Percentiles rank a stretch among this genome's conserved stretches.
Evolutionary conservation across 2,888 invertebrate genomes (phyloP).

Genomic region (Trachelus tabidus): DNA sequence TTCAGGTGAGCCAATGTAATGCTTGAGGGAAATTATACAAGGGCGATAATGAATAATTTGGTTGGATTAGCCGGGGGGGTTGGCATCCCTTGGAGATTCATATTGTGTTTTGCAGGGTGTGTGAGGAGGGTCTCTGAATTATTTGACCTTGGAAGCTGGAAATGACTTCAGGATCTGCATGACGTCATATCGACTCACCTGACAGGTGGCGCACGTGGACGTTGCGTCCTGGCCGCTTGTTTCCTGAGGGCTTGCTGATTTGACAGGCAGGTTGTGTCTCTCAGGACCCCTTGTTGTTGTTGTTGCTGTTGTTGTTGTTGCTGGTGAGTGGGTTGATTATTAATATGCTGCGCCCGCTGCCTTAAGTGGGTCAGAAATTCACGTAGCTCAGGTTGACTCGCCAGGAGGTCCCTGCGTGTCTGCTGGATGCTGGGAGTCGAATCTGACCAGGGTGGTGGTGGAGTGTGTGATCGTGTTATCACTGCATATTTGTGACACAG

Average conservation of each 20-base stretch:
- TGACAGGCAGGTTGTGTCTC: conserved; percentile 42
- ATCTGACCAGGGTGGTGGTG: conserved; percentile 63
- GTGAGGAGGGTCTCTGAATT: not conserved
- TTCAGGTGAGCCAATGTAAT: not conserved
- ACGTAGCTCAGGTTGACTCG: conserved; percentile 53
- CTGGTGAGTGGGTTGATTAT: conserved; percentile 39
- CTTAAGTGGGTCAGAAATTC: conserved; percentile 54
- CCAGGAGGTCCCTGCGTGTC: conserved; percentile 49
- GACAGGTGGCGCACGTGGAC: conserved; percentile 56
- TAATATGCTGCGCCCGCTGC: conserved; percentile 36
- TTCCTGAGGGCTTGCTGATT: conserved; percentile 51
- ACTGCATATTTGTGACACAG: conserved; percentile 56
- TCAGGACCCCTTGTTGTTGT: conserved; percentile 32
- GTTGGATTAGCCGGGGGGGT: not conserved
- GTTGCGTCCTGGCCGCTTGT: conserved; percentile 49
- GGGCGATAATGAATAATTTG: not conserved
- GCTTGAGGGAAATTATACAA: not conserved
- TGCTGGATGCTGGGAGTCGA: conserved; percentile 43
- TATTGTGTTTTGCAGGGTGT: not conserved
- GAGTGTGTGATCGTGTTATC: conserved; percentile 61
- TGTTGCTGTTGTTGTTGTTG: conserved; percentile 30
- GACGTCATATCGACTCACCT: conserved; percentile 42
- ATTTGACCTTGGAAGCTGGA: not conserved
- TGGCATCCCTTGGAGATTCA: not conserved
- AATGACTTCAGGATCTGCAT: not conserved